These are phyloP conservation scores for Apogon hyalosoma DNA, from an alignment of 2,797 vertebrate species.

Conservation along the genomic window DNA sequence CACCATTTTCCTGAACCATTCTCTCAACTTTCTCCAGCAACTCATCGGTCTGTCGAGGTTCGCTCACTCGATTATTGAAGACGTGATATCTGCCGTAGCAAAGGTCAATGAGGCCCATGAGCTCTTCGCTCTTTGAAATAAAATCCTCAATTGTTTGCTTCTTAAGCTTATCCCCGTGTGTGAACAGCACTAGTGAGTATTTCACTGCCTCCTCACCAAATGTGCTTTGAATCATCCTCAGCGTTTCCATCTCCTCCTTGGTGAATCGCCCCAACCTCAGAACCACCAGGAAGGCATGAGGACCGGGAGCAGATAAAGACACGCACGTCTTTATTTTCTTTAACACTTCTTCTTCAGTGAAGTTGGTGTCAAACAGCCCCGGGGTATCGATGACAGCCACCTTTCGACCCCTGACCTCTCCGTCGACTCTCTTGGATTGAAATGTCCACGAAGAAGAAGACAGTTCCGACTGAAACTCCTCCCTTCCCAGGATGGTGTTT, in stretches of 20 bases:
- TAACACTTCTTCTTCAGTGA: slow-evolving; percentile 36
- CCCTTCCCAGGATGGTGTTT: slow-evolving; percentile 57
- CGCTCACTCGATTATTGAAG: slow-evolving; percentile 46
- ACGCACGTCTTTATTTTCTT: slow-evolving; percentile 47
- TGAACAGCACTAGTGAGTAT: slow-evolving; percentile 57
- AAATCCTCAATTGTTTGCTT: slow-evolving; percentile 57
- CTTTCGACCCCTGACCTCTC: slow-evolving; percentile 13
- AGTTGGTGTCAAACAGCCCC: slow-evolving; percentile 59
- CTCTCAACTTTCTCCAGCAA: slow-evolving; percentile 52
- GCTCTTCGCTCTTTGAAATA: slow-evolving; percentile 45
- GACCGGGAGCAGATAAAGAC: slow-evolving; percentile 46
- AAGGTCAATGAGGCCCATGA: slow-evolving; percentile 23
- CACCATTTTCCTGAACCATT: slow-evolving; percentile 37
- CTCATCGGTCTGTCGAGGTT: slow-evolving; percentile 18
- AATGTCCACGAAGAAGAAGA: slow-evolving; percentile 56
- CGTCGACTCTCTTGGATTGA: slow-evolving; percentile 34
- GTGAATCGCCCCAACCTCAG: slow-evolving; percentile 60
- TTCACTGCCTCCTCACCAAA: slow-evolving; percentile 42
- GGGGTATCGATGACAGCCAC: slow-evolving; percentile 58
- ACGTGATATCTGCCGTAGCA: slow-evolving; percentile 54
- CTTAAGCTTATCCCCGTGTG: slow-evolving; percentile 63
- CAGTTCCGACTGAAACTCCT: slow-evolving; percentile 49
- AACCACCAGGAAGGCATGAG: slow-evolving; percentile 64
- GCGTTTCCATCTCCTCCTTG: slow-evolving; percentile 48
- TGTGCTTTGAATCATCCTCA: slow-evolving; percentile 37